Conservation (phyloP, 2,797 vertebrate genomes). For the Catostomus latipinnis region DNA sequence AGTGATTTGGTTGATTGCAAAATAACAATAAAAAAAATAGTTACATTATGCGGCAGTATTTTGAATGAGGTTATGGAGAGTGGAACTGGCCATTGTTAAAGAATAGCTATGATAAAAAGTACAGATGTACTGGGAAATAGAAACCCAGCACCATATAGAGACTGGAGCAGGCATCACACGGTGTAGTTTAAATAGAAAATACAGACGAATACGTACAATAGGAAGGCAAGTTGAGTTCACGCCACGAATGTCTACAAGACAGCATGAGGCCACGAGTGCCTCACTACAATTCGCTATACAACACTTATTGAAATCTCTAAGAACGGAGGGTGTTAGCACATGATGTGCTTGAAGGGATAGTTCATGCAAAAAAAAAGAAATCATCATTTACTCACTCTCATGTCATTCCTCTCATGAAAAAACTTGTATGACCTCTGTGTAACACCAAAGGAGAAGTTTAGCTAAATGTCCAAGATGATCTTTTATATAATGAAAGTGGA, state of each 20-base stretch:
- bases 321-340: conserved; percentile 54
- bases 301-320: conserved; percentile 57
- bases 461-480: too few relatives aligned
- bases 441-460: too few relatives aligned
- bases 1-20: conserved; percentile 87
- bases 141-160: conserved; percentile 79
- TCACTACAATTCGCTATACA: conserved; percentile 61
- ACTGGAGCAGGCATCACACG: conserved; percentile 83
- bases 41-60: conserved; percentile 78
- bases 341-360: conserved; percentile 28
- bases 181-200: conserved; percentile 73
- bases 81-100: conserved; percentile 84
- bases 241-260: conserved; percentile 70
- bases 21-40: conserved; percentile 58
- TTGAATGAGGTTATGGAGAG: conserved; percentile 76
- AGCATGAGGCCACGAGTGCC: conserved; percentile 64
- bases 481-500: too few relatives aligned
- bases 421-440: too few relatives aligned
- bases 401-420: too few relatives aligned
- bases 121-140: conserved; percentile 73
- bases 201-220: conserved; percentile 75
- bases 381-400: too few relatives aligned
- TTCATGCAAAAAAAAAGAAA: too few relatives aligned
- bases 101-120: conserved; percentile 80
- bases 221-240: conserved; percentile 75